Percentiles rank a stretch among this genome's conserved stretches.
Conservation (phyloP, 2,797 vertebrate species). For the Champsocephalus gunnari region DNA sequence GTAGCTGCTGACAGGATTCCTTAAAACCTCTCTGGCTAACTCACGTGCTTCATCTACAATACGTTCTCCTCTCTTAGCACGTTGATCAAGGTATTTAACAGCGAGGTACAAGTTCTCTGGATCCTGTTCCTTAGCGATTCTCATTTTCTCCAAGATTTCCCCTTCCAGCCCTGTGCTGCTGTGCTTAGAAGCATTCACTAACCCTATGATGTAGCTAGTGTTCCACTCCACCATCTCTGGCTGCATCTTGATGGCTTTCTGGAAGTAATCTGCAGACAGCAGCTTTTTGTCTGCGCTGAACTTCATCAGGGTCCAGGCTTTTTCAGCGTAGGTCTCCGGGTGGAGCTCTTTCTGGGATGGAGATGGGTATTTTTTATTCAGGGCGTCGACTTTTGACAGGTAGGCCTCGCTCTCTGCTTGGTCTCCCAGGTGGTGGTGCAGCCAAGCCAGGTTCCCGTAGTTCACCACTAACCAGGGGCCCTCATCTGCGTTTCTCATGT, state of each 20-base stretch:
- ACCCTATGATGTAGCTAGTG: slow-evolving; percentile 51
- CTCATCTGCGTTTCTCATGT: slow-evolving; percentile 62
- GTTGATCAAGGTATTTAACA: slow-evolving; percentile 7
- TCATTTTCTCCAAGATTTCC: slow-evolving; percentile 56
- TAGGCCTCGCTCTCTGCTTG: slow-evolving; percentile 43
- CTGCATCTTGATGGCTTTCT: slow-evolving; percentile 72
- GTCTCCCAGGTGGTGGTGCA: slow-evolving; percentile 53
- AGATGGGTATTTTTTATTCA: slow-evolving; percentile 56
- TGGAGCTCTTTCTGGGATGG: slow-evolving; percentile 60
- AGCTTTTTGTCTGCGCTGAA: background rate
- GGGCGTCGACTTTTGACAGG: slow-evolving; percentile 44
- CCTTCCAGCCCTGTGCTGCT: background rate
- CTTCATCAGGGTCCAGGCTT: slow-evolving; percentile 77
- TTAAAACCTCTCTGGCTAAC: slow-evolving; percentile 44
- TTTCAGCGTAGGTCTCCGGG: slow-evolving; percentile 73
- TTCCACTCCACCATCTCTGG: slow-evolving; percentile 73
- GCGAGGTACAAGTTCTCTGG: slow-evolving; percentile 63
- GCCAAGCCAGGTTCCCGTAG: slow-evolving; percentile 74
- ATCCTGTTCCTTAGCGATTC: slow-evolving; percentile 54
- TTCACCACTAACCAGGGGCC: slow-evolving; percentile 76
- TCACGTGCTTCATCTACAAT: slow-evolving; percentile 27
- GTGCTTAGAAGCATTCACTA: background rate
- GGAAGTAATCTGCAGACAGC: slow-evolving; percentile 55
- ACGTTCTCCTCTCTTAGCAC: background rate
- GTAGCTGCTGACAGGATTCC: slow-evolving; percentile 60